These are phyloP conservation scores for Zaprionus ornatus DNA, from an alignment of 1,140 invertebrate genomes.

Conservation along the genomic window DNA sequence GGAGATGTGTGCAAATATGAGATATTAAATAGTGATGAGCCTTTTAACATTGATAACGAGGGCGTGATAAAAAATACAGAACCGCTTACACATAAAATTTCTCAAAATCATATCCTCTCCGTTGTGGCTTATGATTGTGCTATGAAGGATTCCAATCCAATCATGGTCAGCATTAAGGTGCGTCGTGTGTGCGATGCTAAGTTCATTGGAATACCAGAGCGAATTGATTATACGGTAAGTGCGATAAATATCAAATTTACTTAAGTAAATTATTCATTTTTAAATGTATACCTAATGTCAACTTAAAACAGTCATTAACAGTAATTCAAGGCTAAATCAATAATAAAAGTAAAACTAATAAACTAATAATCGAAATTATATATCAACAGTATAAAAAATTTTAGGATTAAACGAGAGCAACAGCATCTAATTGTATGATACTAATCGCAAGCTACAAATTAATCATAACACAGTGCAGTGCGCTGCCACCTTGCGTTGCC, in stretches of 20 bases:
- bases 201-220: conserved; percentile 90
- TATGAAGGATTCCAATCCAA: conserved; percentile 94
- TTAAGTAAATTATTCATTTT: neutral
- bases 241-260: neutral
- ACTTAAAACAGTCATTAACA: too few relatives aligned
- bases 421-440: too few relatives aligned
- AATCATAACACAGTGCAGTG: too few relatives aligned
- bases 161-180: conserved; percentile 97
- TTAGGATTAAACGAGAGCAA: too few relatives aligned
- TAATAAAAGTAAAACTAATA: too few relatives aligned
- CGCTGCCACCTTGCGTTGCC: too few relatives aligned
- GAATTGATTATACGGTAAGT: conserved; percentile 96
- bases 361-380: too few relatives aligned
- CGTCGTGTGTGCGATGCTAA: conserved; percentile 78
- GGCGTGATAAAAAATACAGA: conserved; percentile 95
- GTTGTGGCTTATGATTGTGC: conserved; percentile 98
- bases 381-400: too few relatives aligned
- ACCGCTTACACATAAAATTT: conserved; percentile 94
- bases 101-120: conserved; percentile 97
- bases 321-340: too few relatives aligned
- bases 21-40: conserved; percentile 94
- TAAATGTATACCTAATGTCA: too few relatives aligned
- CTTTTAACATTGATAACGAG: conserved; percentile 96
- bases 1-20: conserved; percentile 98
- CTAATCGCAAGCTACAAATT: too few relatives aligned